These are phyloP conservation scores for Phodopus roborovskii DNA, from an alignment of 2,113 vertebrate genomes.

Conservation along the genomic window DNA sequence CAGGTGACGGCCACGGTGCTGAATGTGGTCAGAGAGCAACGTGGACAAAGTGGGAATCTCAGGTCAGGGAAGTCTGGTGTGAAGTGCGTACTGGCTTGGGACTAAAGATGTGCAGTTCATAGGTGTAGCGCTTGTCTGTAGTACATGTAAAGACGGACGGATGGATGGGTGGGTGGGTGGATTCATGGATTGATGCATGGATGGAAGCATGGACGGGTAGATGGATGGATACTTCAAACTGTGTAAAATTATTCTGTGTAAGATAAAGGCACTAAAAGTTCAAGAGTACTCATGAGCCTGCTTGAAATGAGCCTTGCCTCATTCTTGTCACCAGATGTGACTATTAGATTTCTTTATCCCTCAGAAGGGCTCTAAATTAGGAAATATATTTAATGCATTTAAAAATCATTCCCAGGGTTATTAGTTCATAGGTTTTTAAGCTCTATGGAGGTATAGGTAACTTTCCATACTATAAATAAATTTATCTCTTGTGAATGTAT, in stretches of 20 bases:
- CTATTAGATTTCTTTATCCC: background rate
- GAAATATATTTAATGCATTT: background rate
- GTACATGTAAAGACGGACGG: too few relatives aligned
- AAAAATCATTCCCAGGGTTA: background rate
- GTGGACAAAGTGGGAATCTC: background rate
- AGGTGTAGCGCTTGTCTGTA: background rate
- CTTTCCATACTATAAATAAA: background rate
- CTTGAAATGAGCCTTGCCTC: background rate
- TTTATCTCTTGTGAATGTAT: background rate
- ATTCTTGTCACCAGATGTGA: background rate
- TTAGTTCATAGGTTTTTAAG: background rate
- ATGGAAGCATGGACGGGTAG: too few relatives aligned
- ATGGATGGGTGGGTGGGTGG: background rate
- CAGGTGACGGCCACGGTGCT: too few relatives aligned
- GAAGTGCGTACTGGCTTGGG: background rate
- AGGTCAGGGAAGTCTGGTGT: background rate
- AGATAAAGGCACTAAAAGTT: background rate
- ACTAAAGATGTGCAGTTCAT: background rate
- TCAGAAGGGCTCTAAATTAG: background rate
- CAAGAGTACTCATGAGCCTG: background rate
- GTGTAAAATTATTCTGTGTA: background rate
- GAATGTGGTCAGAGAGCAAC: background rate
- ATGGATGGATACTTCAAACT: background rate
- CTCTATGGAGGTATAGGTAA: background rate
- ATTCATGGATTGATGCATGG: too few relatives aligned